Base-by-base conservation (phyloP, 2,797 vertebrate species). In the Decapterus maruadsi region DNA sequence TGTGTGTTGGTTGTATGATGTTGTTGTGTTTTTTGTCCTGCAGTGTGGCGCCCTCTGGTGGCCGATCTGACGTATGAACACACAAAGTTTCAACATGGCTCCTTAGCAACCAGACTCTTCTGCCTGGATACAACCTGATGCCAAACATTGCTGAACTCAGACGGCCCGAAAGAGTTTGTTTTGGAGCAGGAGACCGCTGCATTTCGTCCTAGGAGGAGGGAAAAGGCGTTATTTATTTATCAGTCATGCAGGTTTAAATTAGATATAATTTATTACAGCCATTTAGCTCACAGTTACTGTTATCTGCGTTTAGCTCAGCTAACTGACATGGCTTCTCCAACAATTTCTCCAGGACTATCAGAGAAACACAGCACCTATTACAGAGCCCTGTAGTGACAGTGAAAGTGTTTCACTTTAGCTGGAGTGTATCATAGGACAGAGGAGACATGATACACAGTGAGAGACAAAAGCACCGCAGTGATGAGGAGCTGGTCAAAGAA, bases 401-500 rank as follows among this genome's bases (percentile, higher is more conserved):
- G 66, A 8, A 45, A 34, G 10, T 57, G 38, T 51, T 60, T 51
- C 50, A n/a, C 31, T 4, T 38, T 7, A 55, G 9, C 38, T 75
- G 10, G 14, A 53, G 11, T 38, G 1, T 0, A 51, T 68, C 71
- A 63, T 26, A 58, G 55, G 16, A 31, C 16, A 65, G 26, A 31
- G 29, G 90, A 82, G 93, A 71, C n/a, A 94, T 96, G 96, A 89
- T 62, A 63, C 91, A 94, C 75, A 93, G 71, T 72, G 92, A 95
- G 73, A 95, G 91, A 46, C 77, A 89, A 68, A 93, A 81, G 72
- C 85, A 87, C 6, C 83, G 60, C 17, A 43, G 22, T 51, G 93
- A 92, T 17, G 95, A 96, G 46, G 95, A 97, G 73, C 90, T 96
- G 74, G 87, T 96, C 84, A 96, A 89, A 90, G 95, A 97, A 68